Evolutionary conservation across 2,888 invertebrate species (phyloP), one percentile per base, ranked within the genome.

Genomic region (Mesochorus sp.): DNA sequence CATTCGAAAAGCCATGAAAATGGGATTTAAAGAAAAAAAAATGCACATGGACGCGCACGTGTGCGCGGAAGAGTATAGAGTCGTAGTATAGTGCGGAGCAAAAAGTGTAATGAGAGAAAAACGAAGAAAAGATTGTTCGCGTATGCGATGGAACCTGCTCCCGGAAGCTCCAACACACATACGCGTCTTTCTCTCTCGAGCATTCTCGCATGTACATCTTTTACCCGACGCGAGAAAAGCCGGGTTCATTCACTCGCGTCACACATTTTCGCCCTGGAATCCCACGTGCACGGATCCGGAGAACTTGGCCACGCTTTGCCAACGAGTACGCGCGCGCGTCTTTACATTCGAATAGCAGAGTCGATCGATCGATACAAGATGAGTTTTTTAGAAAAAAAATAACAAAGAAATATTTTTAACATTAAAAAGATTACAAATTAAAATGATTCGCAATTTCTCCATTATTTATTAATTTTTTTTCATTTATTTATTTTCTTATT

Each of bases 231-330:
- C 55, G 53, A 55, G 51, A 12, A 4, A 10, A 55, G 67, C 73
- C 77, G 76, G 82, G 78, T 82, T 78, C 75, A 67, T 83, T 78
- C 71, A 76, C 80, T 82, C 80, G n/a, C n/a, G 82, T 80, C 78
- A 81, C 76, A 84, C 75, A 82, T 83, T 84, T 84, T 78, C 83
- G 79, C 80, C 71, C 83, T 71, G 80, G 73, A 82, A 84, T 83
- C 80, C 80, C 80, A 79, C 79, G 80, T 76, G 74, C 71, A 74
- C 75, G 71, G 57, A 81, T 81, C 76, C 73, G 76, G 77, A 68
- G 73, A 70, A 73, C 49, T 77, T 70, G 51, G 57, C 59, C 31
- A 57, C 53, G 74, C 53, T 66, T 71, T 53, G 66, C 59, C 70
- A 76, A 71, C 44, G 34, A 42, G 71, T 71, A 59, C 66, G 8